Base-by-base conservation (phyloP, 1,140 invertebrate genomes). In the Drosophila funebris region DNA sequence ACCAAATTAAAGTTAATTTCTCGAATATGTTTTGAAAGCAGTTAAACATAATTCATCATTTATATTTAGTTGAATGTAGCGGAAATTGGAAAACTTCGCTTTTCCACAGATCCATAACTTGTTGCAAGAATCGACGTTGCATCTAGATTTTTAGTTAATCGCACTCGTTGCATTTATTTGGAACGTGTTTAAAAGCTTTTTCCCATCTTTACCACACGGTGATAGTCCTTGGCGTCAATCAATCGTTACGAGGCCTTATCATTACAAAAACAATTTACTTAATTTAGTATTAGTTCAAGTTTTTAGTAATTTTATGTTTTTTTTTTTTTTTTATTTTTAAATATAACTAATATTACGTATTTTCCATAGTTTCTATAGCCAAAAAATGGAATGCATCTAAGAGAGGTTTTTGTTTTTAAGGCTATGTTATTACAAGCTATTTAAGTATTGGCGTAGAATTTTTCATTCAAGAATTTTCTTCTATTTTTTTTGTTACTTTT, bases 371-470 rank as follows among this genome's bases (percentile, higher is more conserved):
- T 63, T 14, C 11, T 57, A 44, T 44, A 53, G 58, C 60, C 46
- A 54, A 76, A 27, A 27, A 66, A 36, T 46, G 66, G 68, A 82
- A 87, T 48, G 70, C 61, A 52, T 80, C 73, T 74, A 64, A 66
- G 62, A 66, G 56, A 46, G n/a, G n/a, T n/a, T n/a, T n/a, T n/a
- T n/a, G n/a, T n/a, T 61, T 67, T 44, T 54, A 68, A 73, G 63
- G 48, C 62, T 66, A 82, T 61, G 50, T 39, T 50, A 72, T 85
- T 85, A 87, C 71, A 88, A 82, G 83, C 82, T 87, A 87, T 61
- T 85, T 88, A 87, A 87, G 82, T 87, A 87, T 87, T 88, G 76
- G 83, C 83, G 58, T 87, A 83, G 75, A 83, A 69, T 76, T 37
- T 53, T 33, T 53, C 39, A 52, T 57, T 31, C 18, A 44, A n/a